Evolutionary conservation across 2,113 vertebrate genomes (phyloP), one percentile per base, ranked within the genome.

Genomic region (Oncorhynchus gorbuscha): DNA sequence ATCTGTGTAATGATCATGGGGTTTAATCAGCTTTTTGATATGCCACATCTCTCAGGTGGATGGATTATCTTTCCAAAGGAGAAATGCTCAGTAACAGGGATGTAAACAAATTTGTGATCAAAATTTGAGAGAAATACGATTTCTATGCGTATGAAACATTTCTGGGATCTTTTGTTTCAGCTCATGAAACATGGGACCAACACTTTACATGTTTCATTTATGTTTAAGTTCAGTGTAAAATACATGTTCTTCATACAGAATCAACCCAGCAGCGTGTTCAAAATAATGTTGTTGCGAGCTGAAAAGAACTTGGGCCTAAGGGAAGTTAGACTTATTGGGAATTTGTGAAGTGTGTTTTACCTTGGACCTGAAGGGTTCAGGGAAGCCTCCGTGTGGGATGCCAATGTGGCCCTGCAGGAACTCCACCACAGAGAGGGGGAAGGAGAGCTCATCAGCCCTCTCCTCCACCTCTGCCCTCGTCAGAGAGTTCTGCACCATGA

Each of bases 401-500:
- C 97, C 97, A 0, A 98, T 92, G 88, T 94, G 90, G 0, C 97
- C 97, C 90, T 99, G 97, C 80, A 99, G 93, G 83, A 97, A 99
- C 79, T 98, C 96, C 4, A 99, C 97, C 82, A 99, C 95, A 0
- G 97, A 98, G 12, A 93, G 90, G 0, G 97, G 97, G 88, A 99
- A 97, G 77, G 97, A 98, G 49, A 99, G 86, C 84, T 99, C 97
- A 1, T 99, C 97, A 0, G 96, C 97, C 26, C 91, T 89, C 64
- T 96, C 94, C 84, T 97, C 96, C 5, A 91, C 95, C 30, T 98
- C 95, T 0, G 93, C 91, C 11, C 94, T 89, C 3, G 82, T 93
- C 89, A 99, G 86, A 66, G 91, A 85, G 70, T 99, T 98, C 92
- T 99, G 97, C 75, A 99, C 97, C 97, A 99, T 96, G 90, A 98